A percentile compares a stretch with the other conserved stretches of the same genome.
Evolutionary conservation across 2,113 vertebrate species (phyloP).

Genomic region (Myrmecobius fasciatus): DNA sequence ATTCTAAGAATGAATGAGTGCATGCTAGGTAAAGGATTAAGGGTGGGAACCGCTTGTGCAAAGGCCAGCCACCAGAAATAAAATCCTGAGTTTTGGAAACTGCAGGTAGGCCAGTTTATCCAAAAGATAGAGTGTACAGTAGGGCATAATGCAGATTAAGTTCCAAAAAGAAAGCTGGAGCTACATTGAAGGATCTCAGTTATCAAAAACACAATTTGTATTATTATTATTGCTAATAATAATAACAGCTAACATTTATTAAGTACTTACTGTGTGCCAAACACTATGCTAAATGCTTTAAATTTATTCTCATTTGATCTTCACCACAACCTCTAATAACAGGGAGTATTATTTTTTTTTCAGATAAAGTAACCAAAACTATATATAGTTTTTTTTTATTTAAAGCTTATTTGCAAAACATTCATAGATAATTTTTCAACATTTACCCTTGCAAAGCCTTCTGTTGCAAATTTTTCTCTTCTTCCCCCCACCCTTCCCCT

Average conservation of each 20-base stretch:
- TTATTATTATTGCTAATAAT: not conserved
- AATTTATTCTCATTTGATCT: not conserved
- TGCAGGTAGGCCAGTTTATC: rapidly evolving
- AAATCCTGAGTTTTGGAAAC: not conserved
- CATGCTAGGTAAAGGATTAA: rapidly evolving
- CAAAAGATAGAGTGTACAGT: rapidly evolving
- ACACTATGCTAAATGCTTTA: not conserved
- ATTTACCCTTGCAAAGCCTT: no score
- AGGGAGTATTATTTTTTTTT: not conserved
- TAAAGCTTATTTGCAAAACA: no score
- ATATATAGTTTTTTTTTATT: no score
- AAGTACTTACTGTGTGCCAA: not conserved
- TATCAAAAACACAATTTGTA: not conserved
- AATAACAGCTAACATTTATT: not conserved
- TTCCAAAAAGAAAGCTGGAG: not conserved
- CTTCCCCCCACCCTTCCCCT: no score
- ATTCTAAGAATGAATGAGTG: not conserved
- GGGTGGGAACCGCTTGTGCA: no score
- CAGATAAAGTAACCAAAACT: no score
- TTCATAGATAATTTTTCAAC: no score
- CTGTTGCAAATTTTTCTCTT: no score
- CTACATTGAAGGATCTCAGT: not conserved
- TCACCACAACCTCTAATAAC: not conserved
- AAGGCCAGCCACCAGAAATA: not conserved
- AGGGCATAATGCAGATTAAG: not conserved